Evolutionary conservation across 2,797 vertebrate genomes (phyloP), one percentile per base, ranked within the genome.

Genomic region (Dipus sagitta): DNA sequence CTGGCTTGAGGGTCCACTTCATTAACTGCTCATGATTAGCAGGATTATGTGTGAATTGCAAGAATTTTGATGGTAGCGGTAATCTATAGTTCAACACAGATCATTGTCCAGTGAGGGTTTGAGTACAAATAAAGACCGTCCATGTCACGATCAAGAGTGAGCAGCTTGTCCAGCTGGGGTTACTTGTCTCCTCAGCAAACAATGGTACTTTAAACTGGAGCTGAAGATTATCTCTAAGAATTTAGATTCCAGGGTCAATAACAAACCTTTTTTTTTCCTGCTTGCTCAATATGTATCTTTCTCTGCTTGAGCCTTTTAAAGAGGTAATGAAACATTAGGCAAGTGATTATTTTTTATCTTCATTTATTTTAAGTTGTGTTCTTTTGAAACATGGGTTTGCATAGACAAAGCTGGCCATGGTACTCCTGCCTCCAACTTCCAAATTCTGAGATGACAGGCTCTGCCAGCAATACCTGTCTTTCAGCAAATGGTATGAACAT

Each of bases 41-140:
- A 10, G 15, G 67, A 75, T 1, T 76, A 28, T 82, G 84, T 90
- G 83, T 92, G 52, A 77, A 92, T 26, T 67, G 75, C 81, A 84
- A 87, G 17, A 71, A 88, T 84, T 70, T 93, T 74, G n/a, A 74
- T 74, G n/a, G 4, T 54, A 85, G 18, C 79, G 9, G 52, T 2
- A 34, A 70, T 77, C 76, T 84, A 7, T 23, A 42, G 74, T 90
- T 93, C 42, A 65, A 23, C 80, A 28, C 54, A 85, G 34, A 54
- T 90, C 65, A 75, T 42, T 42, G 38, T 13, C 14, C 5, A 4
- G 3, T 92, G 75, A 54, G 17, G 11, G 60, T 83, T 76, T 75
- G 38, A 58, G 67, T 65, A 38, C 58, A 92, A 64, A 65, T 58
- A 47, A 15, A 81, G 58, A 32, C 12, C 23, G 58, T 24, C 28